phyloP scores from a whole-genome alignment of 2,888 invertebrate species.

The Empis livida region DNA sequence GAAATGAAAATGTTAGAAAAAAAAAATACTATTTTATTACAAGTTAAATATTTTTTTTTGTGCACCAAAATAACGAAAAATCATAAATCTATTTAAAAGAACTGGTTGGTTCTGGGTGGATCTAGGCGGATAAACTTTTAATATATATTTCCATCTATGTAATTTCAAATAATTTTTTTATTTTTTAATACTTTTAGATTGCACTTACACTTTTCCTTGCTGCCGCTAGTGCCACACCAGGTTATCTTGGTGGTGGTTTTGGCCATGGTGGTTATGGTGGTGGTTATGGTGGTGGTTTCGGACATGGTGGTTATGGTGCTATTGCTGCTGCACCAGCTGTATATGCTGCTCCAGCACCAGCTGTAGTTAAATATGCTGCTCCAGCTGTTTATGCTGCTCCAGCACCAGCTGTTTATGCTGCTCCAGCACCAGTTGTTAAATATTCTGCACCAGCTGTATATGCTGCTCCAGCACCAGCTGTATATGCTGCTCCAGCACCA shows the following conservation, averaged over 20 bases:
- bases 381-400: background rate
- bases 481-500: conserved; percentile 2
- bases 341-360: background rate
- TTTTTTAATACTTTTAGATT: background rate
- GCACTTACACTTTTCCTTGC: conserved; percentile 8
- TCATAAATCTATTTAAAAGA: too few relatives aligned
- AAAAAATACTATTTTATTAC: too few relatives aligned
- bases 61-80: too few relatives aligned
- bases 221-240: conserved; percentile 9
- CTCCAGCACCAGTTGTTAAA: conserved; percentile 5
- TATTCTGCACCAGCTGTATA: conserved; percentile 4
- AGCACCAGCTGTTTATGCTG: conserved; percentile 6
- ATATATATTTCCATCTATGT: too few relatives aligned
- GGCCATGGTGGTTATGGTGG: background rate
- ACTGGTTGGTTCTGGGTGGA: too few relatives aligned
- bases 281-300: conserved; percentile 3
- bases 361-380: conserved; percentile 3
- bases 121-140: too few relatives aligned
- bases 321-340: conserved; percentile 3
- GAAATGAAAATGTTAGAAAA: too few relatives aligned
- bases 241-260: conserved; percentile 2
- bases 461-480: conserved; percentile 1
- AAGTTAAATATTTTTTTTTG: too few relatives aligned
- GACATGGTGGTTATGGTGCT: conserved; percentile 3
- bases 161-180: too few relatives aligned